These are phyloP conservation scores for Chinchilla lanigera DNA, from an alignment of 2,113 vertebrate species.

Conservation along the genomic window DNA sequence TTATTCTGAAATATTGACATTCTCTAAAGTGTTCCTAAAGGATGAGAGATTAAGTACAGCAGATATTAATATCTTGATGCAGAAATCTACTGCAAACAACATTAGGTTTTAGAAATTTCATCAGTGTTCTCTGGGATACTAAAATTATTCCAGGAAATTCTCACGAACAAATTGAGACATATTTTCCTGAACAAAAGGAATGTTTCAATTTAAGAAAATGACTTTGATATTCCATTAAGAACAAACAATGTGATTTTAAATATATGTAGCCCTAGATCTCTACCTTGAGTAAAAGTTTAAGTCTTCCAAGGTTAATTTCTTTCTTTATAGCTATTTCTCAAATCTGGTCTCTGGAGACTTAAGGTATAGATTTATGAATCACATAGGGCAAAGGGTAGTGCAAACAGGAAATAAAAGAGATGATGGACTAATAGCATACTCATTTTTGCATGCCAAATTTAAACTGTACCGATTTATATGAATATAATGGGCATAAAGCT, in stretches of 20 bases:
- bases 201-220: conserved; percentile 62
- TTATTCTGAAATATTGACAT: conserved; percentile 57
- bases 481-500: conserved; percentile 39
- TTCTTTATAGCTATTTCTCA: conserved; percentile 71
- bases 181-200: conserved; percentile 57
- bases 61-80: conserved; percentile 46
- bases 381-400: conserved; percentile 24
- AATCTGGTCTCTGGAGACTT: background rate
- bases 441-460: conserved; percentile 52
- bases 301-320: conserved; percentile 57
- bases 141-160: conserved; percentile 60
- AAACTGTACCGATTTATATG: conserved; percentile 37
- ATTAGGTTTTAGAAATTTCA: conserved; percentile 69
- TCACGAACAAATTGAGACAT: conserved; percentile 28
- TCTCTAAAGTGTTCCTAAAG: conserved; percentile 38
- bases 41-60: conserved; percentile 47
- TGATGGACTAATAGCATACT: conserved; percentile 23
- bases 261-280: background rate
- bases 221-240: conserved; percentile 59
- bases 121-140: conserved; percentile 64
- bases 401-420: conserved; percentile 68
- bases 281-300: conserved; percentile 61
- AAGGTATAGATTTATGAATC: conserved; percentile 51
- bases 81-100: conserved; percentile 48
- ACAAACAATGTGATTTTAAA: conserved; percentile 56